These are phyloP conservation scores for Tyto alba DNA, from an alignment of 2,113 vertebrate genomes.

Conservation along the genomic window DNA sequence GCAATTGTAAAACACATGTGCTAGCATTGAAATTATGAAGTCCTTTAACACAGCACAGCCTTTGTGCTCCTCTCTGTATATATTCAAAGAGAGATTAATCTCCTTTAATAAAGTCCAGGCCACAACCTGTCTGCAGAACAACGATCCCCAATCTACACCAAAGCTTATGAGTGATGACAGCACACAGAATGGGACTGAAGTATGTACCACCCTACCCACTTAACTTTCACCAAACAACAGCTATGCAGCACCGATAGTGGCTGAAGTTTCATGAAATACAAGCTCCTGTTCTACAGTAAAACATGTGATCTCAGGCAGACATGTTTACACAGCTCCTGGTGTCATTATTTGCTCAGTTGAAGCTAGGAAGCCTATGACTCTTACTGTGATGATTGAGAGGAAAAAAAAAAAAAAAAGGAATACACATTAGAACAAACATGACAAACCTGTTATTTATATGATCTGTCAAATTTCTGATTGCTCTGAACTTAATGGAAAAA, in stretches of 20 bases:
- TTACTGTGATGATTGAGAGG: neutral
- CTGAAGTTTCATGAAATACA: neutral
- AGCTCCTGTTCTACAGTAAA: neutral
- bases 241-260: neutral
- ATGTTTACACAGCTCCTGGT: neutral
- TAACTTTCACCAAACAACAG: neutral
- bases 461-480: neutral
- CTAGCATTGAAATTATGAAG: neutral
- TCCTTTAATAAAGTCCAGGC: neutral
- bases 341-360: neutral
- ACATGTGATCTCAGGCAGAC: neutral
- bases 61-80: neutral
- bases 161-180: neutral
- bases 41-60: neutral
- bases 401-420: neutral
- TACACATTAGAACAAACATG: neutral
- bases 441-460: neutral
- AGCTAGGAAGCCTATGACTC: neutral
- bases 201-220: neutral
- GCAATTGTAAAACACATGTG: neutral
- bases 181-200: neutral
- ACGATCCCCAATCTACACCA: neutral
- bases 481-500: neutral
- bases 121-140: neutral
- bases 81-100: neutral